A percentile compares a stretch with the other conserved stretches of the same genome.
Conservation (phyloP, 2,113 vertebrate species). For the Pelusios castaneus region DNA sequence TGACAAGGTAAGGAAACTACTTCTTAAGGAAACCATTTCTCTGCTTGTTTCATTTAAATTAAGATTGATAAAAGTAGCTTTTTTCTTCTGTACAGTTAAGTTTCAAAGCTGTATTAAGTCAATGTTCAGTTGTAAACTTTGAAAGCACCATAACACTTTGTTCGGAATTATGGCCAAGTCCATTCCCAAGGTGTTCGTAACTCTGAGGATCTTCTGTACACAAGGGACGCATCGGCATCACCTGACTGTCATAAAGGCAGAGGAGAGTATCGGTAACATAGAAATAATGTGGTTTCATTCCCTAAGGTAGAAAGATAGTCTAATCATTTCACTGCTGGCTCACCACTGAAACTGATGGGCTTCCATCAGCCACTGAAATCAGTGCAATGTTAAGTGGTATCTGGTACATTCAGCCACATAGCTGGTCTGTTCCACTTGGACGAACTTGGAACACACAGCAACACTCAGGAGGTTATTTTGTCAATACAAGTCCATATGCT, state of each 20-base stretch:
- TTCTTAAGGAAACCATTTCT: too few species aligned
- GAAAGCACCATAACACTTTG: too few species aligned
- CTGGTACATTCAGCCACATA: accelerated
- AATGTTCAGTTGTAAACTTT: too few species aligned
- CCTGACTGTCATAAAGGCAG: accelerated
- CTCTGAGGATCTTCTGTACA: not conserved
- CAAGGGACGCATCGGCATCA: not conserved
- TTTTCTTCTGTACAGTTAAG: too few species aligned
- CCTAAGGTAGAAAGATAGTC: not conserved
- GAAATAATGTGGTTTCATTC: not conserved
- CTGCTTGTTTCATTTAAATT: too few species aligned
- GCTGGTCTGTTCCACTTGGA: accelerated
- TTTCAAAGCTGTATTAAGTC: too few species aligned
- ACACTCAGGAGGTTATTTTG: accelerated
- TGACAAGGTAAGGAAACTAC: too few species aligned
- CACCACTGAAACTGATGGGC: not conserved
- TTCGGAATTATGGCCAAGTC: too few species aligned
- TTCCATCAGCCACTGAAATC: not conserved
- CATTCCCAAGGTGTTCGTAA: too few species aligned
- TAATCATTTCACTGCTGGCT: not conserved
- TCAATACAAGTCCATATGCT: not conserved
- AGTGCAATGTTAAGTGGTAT: accelerated
- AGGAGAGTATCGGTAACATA: not conserved
- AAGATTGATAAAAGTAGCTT: too few species aligned
- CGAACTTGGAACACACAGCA: accelerated